A percentile compares a stretch with the other conserved stretches of the same genome.
Evolutionary conservation across 2,797 vertebrate genomes (phyloP).

Genomic region (Notolabrus celidotus): DNA sequence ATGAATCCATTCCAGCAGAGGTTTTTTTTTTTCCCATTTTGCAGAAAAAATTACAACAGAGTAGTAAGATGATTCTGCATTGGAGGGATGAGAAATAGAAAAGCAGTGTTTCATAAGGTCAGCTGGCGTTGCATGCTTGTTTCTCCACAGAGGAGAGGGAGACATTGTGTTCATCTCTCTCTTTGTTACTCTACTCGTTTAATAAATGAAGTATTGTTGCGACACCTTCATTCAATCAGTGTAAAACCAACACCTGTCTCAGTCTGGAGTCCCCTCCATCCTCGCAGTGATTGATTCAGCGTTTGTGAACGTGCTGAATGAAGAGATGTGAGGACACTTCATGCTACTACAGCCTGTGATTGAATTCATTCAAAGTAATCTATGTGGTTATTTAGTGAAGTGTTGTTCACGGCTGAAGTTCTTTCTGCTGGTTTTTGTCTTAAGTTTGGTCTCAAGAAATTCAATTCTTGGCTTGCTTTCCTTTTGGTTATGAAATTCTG

Average conservation of each 20-base stretch:
- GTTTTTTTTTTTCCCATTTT: no score
- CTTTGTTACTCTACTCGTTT: constrained; percentile 15
- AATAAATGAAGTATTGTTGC: constrained; percentile 39
- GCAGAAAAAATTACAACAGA: no score
- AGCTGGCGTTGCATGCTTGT: no score
- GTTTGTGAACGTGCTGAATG: constrained; percentile 19
- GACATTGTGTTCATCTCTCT: constrained; percentile 7
- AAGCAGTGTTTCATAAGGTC: no score
- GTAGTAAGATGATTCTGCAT: no score
- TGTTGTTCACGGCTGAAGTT: constrained; percentile 16
- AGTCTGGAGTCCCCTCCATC: constrained; percentile 18
- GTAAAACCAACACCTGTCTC: constrained; percentile 50
- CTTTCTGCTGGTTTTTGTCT: constrained; percentile 1
- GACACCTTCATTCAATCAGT: constrained; percentile 43
- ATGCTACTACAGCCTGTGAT: not conserved
- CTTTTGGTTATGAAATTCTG: not conserved
- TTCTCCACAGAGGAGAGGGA: constrained; percentile 1
- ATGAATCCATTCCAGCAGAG: no score
- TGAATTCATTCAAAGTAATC: constrained; percentile 21
- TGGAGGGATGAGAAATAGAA: no score
- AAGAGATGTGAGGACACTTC: not conserved
- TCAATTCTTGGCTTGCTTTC: not conserved
- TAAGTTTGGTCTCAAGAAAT: not conserved
- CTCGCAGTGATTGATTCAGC: constrained; percentile 44
- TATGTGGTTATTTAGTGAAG: not conserved